Base-by-base conservation (phyloP, 2,888 invertebrate genomes). In the Vesta saturnalis region DNA sequence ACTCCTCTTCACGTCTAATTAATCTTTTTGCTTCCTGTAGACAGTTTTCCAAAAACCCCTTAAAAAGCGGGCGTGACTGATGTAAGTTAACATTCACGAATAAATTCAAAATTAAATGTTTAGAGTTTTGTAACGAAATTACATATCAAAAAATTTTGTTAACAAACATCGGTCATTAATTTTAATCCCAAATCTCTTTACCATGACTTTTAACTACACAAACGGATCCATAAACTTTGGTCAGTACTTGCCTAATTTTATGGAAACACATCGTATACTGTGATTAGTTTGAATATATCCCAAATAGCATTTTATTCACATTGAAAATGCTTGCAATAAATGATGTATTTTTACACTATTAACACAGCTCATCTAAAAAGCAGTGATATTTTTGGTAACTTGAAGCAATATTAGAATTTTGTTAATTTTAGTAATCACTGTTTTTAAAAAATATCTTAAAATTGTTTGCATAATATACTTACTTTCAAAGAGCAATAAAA, bases 321-420 rank as follows among this genome's bases (percentile, higher is more conserved):
- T 73, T n/a, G 39, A 55, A 78, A 76, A 78, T 79, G 80, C 79
- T 80, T 77, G 82, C 80, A 82, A 81, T 80, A 83, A 74, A 73
- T 78, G 77, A 80, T 77, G 81, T 83, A 83, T 83, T 83, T 83
- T 83, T 83, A 82, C 83, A 83, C 82, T 35, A 52, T 79, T 75
- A 76, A 72, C 78, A 77, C 76, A 71, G 66, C 77, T 74, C 77
- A 76, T 77, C 78, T 79, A 72, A 70, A 67, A 70, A 67, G 76
- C 73, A 81, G 84, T 84, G 84, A 84, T 84, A 84, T 84, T 83
- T 83, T 84, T 83, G 80, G 82, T 82, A 83, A 83, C 81, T 80
- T 78, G 81, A 84, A 84, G 84, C 84, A 84, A 84, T 83, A 84
- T 79, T 74, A 71, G 64, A 66, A 68, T 72, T 66, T 58, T 59